Base-by-base conservation (phyloP, 2,888 invertebrate species). In the Thyatira batis region DNA sequence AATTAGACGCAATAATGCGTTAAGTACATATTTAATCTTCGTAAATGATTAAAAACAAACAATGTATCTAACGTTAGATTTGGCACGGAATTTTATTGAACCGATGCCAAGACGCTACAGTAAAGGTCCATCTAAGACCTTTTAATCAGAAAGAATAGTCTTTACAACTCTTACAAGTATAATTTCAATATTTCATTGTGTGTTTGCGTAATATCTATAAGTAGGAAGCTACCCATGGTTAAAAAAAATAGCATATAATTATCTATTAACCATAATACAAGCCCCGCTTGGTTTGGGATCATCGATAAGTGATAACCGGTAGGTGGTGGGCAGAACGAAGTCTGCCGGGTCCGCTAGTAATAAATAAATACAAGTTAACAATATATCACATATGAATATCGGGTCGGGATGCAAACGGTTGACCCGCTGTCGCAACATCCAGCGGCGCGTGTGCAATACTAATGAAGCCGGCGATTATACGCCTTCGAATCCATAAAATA, bases 401-500 rank as follows among this genome's bases (percentile, higher is more conserved):
- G 17, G 13, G 0, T 39, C 33, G 39, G 39, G 20, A 50, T 17
- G 33, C 50, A 54, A 48, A 49, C 45, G 51, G 39, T 39, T 51
- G 52, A 53, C 50, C 39, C 49, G 50, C 55, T 58, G 60, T 63
- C 58, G 64, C 56, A 63, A 68, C 53, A 53, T 58, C 59, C 58
- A 57, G 48, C 51, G 53, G 49, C 57, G 55, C 50, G 57, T 46
- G 39, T 54, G 53, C 50, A 61, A 58, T 62, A 54, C 57, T 61
- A 63, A 60, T 61, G 58, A 58, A 44, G 17, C 33, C 46, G 28
- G 39, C 17, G 8, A 17, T 39, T 39, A 39, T 17, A 39, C 39
- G 17, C 17, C 39, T 17, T 39, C 39, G 8, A 39, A 39, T 17
- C 39, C n/a, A 17, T 39, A 17, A 39, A 17, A 39, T 39, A 39